These are phyloP conservation scores for Bungarus multicinctus DNA, from an alignment of 2,113 vertebrate genomes.

Conservation along the genomic window DNA sequence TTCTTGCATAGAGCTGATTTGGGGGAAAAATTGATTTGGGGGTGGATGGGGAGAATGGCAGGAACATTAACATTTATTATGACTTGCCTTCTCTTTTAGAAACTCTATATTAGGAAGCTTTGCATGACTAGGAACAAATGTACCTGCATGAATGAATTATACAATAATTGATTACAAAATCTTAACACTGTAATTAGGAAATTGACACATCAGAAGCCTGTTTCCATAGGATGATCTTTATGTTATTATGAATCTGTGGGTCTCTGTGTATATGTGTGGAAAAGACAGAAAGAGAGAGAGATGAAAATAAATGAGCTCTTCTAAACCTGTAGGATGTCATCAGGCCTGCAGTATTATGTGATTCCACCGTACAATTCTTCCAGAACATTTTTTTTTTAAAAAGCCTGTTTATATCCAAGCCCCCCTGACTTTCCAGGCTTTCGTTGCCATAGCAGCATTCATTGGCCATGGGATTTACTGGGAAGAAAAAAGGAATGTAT, in stretches of 20 bases:
- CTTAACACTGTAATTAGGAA: conserved; percentile 49
- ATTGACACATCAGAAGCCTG: conserved; percentile 44
- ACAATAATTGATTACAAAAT: conserved; percentile 62
- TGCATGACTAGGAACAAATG: conserved; percentile 53
- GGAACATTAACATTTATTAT: conserved; percentile 66
- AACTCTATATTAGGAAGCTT: conserved; percentile 63
- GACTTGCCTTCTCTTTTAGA: conserved; percentile 65
- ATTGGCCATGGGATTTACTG: conserved; percentile 60
- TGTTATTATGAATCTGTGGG: background rate
- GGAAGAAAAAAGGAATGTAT: conserved; percentile 37
- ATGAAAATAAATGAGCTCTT: conserved; percentile 5
- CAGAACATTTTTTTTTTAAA: conserved; percentile 51
- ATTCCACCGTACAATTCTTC: conserved; percentile 50
- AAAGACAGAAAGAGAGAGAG: background rate
- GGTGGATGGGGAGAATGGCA: background rate
- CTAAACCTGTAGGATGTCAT: conserved; percentile 37
- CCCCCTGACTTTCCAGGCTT: conserved; percentile 43
- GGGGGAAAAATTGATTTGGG: conserved; percentile 58
- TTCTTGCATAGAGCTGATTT: conserved; percentile 68
- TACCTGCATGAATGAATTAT: conserved; percentile 68
- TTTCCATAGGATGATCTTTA: conserved; percentile 26
- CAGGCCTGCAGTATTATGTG: conserved; percentile 26
- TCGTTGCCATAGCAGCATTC: conserved; percentile 67
- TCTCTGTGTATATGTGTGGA: background rate
- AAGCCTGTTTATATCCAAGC: conserved; percentile 54